Percentiles rank a stretch among this genome's conserved stretches.
These are phyloP conservation scores for Ditula angustiorana DNA, from an alignment of 2,888 invertebrate genomes.

Conservation along the genomic window DNA sequence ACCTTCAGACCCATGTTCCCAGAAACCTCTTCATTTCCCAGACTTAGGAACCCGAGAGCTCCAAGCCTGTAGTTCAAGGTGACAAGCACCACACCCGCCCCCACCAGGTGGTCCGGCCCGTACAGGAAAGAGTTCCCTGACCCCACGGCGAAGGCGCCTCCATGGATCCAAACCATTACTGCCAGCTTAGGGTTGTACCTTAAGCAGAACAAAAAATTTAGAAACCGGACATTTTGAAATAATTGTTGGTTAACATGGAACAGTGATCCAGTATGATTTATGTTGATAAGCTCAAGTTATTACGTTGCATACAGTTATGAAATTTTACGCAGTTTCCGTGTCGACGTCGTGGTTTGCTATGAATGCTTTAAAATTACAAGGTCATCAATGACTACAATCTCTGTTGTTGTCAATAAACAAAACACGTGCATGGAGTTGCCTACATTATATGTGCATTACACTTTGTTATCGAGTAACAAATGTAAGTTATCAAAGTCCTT, in stretches of 20 bases:
- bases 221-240: constrained; percentile 9
- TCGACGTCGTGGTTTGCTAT: background rate
- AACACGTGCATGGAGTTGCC: background rate
- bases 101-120: constrained; percentile 87
- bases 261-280: constrained; percentile 13
- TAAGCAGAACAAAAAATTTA: constrained; percentile 9
- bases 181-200: constrained; percentile 85
- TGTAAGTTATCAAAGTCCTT: background rate
- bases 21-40: constrained; percentile 86
- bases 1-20: constrained; percentile 89
- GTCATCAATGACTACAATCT: background rate
- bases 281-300: constrained; percentile 5
- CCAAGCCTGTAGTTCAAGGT: constrained; percentile 87
- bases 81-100: constrained; percentile 86
- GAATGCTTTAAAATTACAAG: background rate
- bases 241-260: constrained; percentile 3
- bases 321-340: constrained; percentile 9
- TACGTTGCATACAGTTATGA: constrained; percentile 11
- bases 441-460: background rate
- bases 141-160: constrained; percentile 87
- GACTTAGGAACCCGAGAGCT: constrained; percentile 87
- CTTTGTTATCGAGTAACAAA: background rate
- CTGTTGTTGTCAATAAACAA: no score
- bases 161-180: constrained; percentile 89
- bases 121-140: constrained; percentile 87